Base-by-base conservation (phyloP, 2,797 vertebrate genomes). In the Petrocephalus sullivani region DNA sequence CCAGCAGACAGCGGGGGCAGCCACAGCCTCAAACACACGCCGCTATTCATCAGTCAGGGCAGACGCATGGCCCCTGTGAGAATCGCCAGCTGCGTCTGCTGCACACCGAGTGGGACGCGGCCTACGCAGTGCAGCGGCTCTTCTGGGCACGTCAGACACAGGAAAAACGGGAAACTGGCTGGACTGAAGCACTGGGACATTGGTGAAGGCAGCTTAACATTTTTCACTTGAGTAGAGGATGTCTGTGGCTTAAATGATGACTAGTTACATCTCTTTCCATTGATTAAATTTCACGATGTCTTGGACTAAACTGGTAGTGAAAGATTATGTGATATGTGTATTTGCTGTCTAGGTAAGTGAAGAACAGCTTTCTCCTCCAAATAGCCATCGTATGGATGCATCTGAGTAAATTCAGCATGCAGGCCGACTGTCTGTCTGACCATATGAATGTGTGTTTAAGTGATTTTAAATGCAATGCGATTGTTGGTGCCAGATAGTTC, bases 1-100 rank as follows among this genome's bases (percentile, higher is more conserved):
- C 19, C 75, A 67, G n/a, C 89, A 92, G 92, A 94, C 92, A 93
- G 90, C 91, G 95, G 93, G 92, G 87, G 90, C 56, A 75, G 89
- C 90, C 90, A 89, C 88, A 90, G 90, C 88, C 94, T 71, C 64
- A 71, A 37, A 71, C 64, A 33, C 64, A 6, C 12, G 28, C 64
- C 28, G 23, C 14, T 71, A 71, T 71, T 37, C 28, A 71, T 71
- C 23, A 16, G 64, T 28, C 28, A 37, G 64, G 33, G 14, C 64
- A 71, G 64, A 71, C 4, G 64, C 28, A 37, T 37, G 64, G 64
- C 28, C 64, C 33, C 28, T 71, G 64, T 71, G 28, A 71, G 64
- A 14, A 71, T 2, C 12, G 12, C 28, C 64, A 71, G 28, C 64
- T 37, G 23, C 33, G 28, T 71, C 64, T 71, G 23, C 64, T 14